Percentiles rank a stretch among this genome's conserved stretches.
Evolutionary conservation across 2,888 invertebrate species (phyloP).

Genomic region (Gari tellinella): DNA sequence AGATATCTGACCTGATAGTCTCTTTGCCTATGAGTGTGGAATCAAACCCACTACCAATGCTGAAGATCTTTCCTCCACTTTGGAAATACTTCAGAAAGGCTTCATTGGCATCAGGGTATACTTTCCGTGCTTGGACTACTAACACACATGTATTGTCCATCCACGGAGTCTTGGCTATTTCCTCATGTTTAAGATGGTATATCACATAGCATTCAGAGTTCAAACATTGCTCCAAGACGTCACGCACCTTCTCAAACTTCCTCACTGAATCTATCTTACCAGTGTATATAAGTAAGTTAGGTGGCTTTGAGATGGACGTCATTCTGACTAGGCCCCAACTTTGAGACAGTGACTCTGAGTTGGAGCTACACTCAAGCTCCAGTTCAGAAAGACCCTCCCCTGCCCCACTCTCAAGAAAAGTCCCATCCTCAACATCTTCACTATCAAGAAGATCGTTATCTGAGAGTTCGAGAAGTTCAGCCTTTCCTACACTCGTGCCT

Average conservation of each 20-base stretch:
- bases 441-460: constrained; percentile 37
- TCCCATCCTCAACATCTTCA: constrained; percentile 21
- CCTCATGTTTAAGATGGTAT: constrained; percentile 80
- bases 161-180: constrained; percentile 78
- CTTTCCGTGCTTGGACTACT: constrained; percentile 74
- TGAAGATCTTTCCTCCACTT: constrained; percentile 70
- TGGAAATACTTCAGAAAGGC: constrained; percentile 73
- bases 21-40: constrained; percentile 53
- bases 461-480: constrained; percentile 46
- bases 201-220: constrained; percentile 78
- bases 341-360: constrained; percentile 17
- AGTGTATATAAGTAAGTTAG: constrained; percentile 82
- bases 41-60: constrained; percentile 71
- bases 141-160: constrained; percentile 78
- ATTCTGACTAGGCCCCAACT: constrained; percentile 37
- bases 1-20: constrained; percentile 37
- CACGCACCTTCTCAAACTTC: constrained; percentile 73
- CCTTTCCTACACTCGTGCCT: constrained; percentile 52
- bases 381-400: constrained; percentile 63
- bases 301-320: constrained; percentile 73
- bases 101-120: constrained; percentile 70
- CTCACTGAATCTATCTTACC: constrained; percentile 78
- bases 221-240: constrained; percentile 73
- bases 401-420: constrained; percentile 50
- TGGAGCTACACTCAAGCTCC: constrained; percentile 35